Evolutionary conservation across 2,797 vertebrate species (phyloP), one percentile per base, ranked within the genome.

Genomic region (Acomys russatus): DNA sequence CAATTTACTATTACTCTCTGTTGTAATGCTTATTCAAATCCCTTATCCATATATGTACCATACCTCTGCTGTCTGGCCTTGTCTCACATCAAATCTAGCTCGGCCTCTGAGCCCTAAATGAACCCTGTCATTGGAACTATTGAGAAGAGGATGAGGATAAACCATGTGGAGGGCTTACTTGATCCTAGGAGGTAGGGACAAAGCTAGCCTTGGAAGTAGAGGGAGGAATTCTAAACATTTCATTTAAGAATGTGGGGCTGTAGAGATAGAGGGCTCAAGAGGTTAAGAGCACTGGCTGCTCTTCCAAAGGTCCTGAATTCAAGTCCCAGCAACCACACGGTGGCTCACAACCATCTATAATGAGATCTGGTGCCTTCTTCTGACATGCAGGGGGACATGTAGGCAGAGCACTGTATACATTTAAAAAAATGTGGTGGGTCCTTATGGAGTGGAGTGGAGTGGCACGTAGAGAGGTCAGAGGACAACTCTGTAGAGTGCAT

Each of bases 151-250:
- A 49, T 8, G 18, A 80, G n/a, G 25, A 91, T 44, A 44, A 71
- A 28, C 61, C 17, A 68, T 7, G 2, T n/a, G 51, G n/a, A 49
- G 7, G 22, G 77, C 63, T 83, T 66, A n/a, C 70, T 86, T 76
- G 63, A 77, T 92, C 51, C 68, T 94, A 91, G 88, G 12, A 90
- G 14, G 70, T 20, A 74, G 79, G 66, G 54, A n/a, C n/a, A 78
- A 94, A 74, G 4, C 83, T 95, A n/a, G 64, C 73, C 54, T 54
- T 86, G 35, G 79, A 80, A 76, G 59, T 15, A 22, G 76, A 85
- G 49, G 14, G 73, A 90, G 44, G 44, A 93, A 66, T 63, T 44
- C 11, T 25, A 64, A 94, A 30, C 33, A 85, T 25, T 92, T 83
- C n/a, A 77, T n/a, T 63, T 74, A 54, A 74, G 44, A 61, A 30